Conservation (phyloP, 2,888 invertebrate species). For the Caenorhabditis doughertyi region DNA sequence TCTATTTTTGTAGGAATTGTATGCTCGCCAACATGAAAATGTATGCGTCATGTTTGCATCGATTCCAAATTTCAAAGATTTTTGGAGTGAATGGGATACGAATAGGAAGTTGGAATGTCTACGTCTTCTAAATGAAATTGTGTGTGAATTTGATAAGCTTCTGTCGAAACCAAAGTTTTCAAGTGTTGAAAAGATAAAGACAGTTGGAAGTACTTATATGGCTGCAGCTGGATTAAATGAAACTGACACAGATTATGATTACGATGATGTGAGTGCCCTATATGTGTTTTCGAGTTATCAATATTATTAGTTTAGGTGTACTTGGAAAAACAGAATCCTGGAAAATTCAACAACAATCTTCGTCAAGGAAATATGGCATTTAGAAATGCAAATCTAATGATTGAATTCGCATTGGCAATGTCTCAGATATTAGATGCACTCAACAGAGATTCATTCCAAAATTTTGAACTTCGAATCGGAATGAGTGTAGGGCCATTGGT, state of each 20-base stretch:
- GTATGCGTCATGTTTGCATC: slow-evolving; percentile 99
- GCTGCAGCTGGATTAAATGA: slow-evolving; percentile 91
- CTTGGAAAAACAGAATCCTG: slow-evolving; percentile 53
- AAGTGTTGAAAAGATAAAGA: slow-evolving; percentile 97
- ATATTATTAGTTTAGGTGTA: slow-evolving; percentile 56
- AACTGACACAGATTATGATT: slow-evolving; percentile 71
- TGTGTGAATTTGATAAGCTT: slow-evolving; percentile 97
- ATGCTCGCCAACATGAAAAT: slow-evolving; percentile 94
- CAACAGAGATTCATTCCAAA: slow-evolving; percentile 96
- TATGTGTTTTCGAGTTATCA: not conserved
- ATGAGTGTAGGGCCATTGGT: slow-evolving; percentile 93
- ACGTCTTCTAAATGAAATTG: slow-evolving; percentile 95
- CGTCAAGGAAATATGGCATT: slow-evolving; percentile 64
- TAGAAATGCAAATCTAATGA: slow-evolving; percentile 89
- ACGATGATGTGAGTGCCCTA: slow-evolving; percentile 70
- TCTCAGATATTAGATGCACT: slow-evolving; percentile 95
- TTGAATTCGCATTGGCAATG: slow-evolving; percentile 95
- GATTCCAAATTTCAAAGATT: slow-evolving; percentile 91
- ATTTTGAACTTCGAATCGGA: slow-evolving; percentile 94
- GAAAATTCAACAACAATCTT: slow-evolving; percentile 61
- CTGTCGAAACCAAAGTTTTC: slow-evolving; percentile 95
- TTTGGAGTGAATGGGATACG: slow-evolving; percentile 86
- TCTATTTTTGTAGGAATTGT: slow-evolving; percentile 88
- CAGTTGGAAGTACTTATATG: slow-evolving; percentile 98
- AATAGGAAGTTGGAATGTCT: slow-evolving; percentile 96